phyloP scores from a whole-genome alignment of 2,797 vertebrate genomes.

The Dallia pectoralis region DNA sequence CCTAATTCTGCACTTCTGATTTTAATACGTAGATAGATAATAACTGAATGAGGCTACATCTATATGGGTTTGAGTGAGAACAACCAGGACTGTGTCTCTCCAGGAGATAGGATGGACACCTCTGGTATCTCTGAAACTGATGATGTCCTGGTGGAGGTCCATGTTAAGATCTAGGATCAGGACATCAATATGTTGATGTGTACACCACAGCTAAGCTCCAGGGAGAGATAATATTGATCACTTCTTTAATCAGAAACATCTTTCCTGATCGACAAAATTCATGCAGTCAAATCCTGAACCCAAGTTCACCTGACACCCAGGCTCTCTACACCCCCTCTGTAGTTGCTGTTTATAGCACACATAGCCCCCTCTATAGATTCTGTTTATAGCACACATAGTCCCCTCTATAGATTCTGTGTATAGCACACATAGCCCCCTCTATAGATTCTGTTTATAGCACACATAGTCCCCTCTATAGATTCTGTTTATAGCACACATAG shows the following conservation, averaged over 20 bases:
- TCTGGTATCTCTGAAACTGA: constrained; percentile 37
- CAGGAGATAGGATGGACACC: neutral
- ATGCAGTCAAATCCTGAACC: constrained; percentile 48
- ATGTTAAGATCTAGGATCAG: constrained; percentile 66
- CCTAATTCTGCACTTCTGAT: too few relatives aligned
- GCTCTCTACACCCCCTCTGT: constrained; percentile 12
- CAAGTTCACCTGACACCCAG: constrained; percentile 52
- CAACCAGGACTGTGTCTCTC: too few relatives aligned
- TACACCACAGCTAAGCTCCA: constrained; percentile 20
- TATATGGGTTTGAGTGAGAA: too few relatives aligned
- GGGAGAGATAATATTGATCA: constrained; percentile 64
- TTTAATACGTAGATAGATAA: too few relatives aligned
- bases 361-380: neutral
- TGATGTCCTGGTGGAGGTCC: constrained; percentile 53
- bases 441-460: neutral
- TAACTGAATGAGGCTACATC: too few relatives aligned
- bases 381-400: constrained; percentile 9
- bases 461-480: constrained; percentile 7
- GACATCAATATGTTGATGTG: constrained; percentile 68
- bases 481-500: neutral
- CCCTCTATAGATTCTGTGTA: neutral
- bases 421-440: constrained; percentile 9
- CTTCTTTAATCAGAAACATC: constrained; percentile 53
- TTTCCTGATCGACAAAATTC: constrained; percentile 45
- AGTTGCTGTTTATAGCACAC: neutral